phyloP scores from a whole-genome alignment of 2,888 invertebrate genomes.

The Mythimna albipuncta region DNA sequence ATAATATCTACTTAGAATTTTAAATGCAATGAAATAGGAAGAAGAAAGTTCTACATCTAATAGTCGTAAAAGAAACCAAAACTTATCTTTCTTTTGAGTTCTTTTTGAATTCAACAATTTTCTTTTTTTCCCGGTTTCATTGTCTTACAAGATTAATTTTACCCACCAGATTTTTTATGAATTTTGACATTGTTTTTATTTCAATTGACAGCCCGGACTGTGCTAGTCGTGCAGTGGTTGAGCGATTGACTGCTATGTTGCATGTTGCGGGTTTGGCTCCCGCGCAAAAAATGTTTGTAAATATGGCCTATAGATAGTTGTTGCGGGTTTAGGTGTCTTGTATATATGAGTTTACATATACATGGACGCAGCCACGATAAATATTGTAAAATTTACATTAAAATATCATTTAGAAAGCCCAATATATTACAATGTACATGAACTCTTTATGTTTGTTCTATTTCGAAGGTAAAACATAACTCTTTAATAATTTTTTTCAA shows the following conservation, averaged over 20 bases:
- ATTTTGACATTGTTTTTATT: neutral
- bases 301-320: too few relatives aligned
- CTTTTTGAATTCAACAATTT: neutral
- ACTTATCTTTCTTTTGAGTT: neutral
- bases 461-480: neutral
- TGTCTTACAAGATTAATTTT: slow-evolving; percentile 2
- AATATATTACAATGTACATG: neutral
- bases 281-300: too few relatives aligned
- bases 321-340: too few relatives aligned
- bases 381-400: neutral
- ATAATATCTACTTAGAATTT: slow-evolving; percentile 45
- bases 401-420: neutral
- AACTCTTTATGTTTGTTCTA: neutral
- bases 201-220: too few relatives aligned
- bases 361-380: too few relatives aligned
- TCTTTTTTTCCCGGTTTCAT: slow-evolving; percentile 6
- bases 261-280: too few relatives aligned
- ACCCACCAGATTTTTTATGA: neutral
- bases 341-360: too few relatives aligned
- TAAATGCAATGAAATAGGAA: slow-evolving; percentile 71
- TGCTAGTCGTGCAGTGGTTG: too few relatives aligned
- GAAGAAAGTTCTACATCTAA: slow-evolving; percentile 52
- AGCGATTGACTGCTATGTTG: too few relatives aligned
- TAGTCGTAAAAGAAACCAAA: slow-evolving; percentile 2
- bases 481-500: neutral